phyloP scores from a whole-genome alignment of 2,888 invertebrate species.

The Crocallis elinguaria region DNA sequence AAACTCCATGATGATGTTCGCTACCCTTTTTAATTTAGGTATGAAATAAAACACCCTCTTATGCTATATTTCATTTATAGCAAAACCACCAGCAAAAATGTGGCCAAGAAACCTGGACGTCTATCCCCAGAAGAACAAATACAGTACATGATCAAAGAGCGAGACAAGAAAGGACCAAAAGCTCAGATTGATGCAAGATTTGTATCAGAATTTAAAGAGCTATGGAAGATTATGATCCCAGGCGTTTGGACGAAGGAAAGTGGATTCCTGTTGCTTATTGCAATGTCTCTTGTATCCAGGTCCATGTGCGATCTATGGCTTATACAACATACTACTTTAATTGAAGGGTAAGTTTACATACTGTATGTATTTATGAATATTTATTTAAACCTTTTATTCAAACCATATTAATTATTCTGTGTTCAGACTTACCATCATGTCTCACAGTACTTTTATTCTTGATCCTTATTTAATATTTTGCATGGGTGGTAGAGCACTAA shows the following conservation, averaged over 20 bases:
- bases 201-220: slow-evolving; percentile 87
- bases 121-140: slow-evolving; percentile 88
- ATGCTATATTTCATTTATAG: slow-evolving; percentile 34
- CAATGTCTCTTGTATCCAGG: slow-evolving; percentile 91
- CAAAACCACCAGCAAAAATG: slow-evolving; percentile 45
- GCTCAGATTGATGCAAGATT: slow-evolving; percentile 92
- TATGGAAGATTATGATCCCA: slow-evolving; percentile 92
- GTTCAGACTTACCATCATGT: too few species aligned
- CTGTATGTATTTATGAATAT: too few species aligned
- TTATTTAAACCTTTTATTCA: too few species aligned
- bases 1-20: too few species aligned
- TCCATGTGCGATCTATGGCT: slow-evolving; percentile 99
- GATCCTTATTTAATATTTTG: too few species aligned
- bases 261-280: slow-evolving; percentile 90
- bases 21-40: not conserved
- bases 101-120: slow-evolving; percentile 42
- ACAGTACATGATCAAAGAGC: slow-evolving; percentile 91
- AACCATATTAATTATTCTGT: too few species aligned
- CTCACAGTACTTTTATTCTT: too few species aligned
- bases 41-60: too few species aligned
- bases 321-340: slow-evolving; percentile 96
- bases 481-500: too few species aligned
- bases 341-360: slow-evolving; percentile 90
- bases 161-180: slow-evolving; percentile 85
- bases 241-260: slow-evolving; percentile 91